Conservation (phyloP, 1,140 invertebrate genomes). For the Phenacoccus solenopsis region DNA sequence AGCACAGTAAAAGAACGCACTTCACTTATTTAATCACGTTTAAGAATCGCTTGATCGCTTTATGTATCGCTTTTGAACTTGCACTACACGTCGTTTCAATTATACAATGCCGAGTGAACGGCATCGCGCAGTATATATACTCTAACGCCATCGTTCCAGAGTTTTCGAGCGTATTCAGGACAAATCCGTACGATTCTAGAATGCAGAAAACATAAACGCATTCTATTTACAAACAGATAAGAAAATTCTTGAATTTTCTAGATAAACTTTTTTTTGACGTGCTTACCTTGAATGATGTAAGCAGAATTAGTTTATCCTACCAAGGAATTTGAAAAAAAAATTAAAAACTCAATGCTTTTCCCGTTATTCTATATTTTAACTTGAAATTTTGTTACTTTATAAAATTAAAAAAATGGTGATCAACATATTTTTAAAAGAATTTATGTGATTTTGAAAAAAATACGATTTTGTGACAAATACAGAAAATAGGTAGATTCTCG, state of each 20-base stretch:
- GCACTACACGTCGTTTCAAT: background rate
- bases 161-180: background rate
- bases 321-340: no score
- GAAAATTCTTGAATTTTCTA: background rate
- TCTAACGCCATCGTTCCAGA: background rate
- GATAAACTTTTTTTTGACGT: no score
- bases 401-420: no score
- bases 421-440: no score
- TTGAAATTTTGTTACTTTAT: no score
- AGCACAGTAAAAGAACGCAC: slow-evolving; percentile 1
- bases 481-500: no score
- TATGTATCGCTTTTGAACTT: background rate
- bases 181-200: background rate
- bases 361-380: no score
- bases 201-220: background rate
- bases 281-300: no score
- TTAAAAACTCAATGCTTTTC: no score
- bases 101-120: background rate
- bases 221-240: background rate
- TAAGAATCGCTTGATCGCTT: background rate
- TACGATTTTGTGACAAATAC: no score
- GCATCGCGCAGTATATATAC: background rate
- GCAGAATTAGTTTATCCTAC: no score
- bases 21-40: background rate
- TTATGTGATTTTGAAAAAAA: no score